Evolutionary conservation across 2,888 invertebrate genomes (phyloP), one percentile per base, ranked within the genome.

Genomic region (Plagodis pulveraria): DNA sequence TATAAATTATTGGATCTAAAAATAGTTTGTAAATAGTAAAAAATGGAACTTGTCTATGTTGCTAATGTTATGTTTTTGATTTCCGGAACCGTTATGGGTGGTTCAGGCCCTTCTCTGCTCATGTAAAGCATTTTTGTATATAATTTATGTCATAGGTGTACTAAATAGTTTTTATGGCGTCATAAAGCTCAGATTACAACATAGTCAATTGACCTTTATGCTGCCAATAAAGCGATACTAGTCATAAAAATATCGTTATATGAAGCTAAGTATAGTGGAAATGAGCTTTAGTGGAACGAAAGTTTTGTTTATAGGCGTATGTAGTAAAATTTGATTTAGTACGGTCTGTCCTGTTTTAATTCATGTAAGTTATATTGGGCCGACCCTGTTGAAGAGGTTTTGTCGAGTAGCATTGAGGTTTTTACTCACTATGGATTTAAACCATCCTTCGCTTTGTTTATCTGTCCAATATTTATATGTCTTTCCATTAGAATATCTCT

Each of bases 141-240:
- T 58, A 49, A 54, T 54, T 58, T 50, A 58, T 60, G 42, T 54
- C 48, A 33, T 56, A 56, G 50, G 46, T 54, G 50, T 52, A 59
- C 45, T 54, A 59, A 47, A 62, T 66, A 71, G 73, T 70, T 74
- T 71, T 75, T 73, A 77, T 59, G 70, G 70, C 63, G 67, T 65
- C 69, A 77, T 77, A 75, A 78, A 77, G 71, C 70, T 72, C 70
- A 71, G 74, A 76, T 76, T 77, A 74, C 72, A 73, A 68, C 73
- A 70, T 71, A 71, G 69, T 65, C 70, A 68, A 70, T 73, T 71
- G 73, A 71, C 73, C 72, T 77, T 74, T 75, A 76, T 73, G 67
- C 67, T 65, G 62, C 56, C 70, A 73, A 76, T 76, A 77, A 76
- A 74, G 65, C 66, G 66, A 69, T 70, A 68, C 61, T 67, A 62